Conservation (phyloP, 2,113 vertebrate species). For the Muntiacus muntjak region DNA sequence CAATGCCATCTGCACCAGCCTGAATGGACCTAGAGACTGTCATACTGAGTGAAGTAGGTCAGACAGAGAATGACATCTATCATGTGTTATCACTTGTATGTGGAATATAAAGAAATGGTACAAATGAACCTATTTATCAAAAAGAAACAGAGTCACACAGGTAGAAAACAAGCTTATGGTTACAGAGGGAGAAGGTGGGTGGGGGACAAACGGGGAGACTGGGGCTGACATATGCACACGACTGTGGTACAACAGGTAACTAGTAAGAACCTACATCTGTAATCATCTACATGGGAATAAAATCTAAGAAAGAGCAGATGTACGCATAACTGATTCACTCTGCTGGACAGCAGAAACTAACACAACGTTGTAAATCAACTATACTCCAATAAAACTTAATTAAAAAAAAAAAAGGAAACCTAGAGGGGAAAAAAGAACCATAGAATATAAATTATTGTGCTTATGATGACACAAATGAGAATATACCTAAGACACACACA, state of each 20-base stretch:
- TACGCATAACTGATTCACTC: accelerated
- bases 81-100: neutral
- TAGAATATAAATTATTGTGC: neutral
- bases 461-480: neutral
- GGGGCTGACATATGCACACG: neutral
- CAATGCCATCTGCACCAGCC: neutral
- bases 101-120: neutral
- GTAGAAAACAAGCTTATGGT: neutral
- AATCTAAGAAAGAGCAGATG: neutral
- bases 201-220: neutral
- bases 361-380: neutral
- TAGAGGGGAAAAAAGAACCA: neutral
- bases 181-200: neutral
- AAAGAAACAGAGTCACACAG: neutral
- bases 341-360: neutral
- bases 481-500: neutral
- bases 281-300: neutral
- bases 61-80: neutral
- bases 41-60: neutral
- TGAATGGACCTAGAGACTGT: neutral
- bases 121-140: neutral
- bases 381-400: neutral
- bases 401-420: neutral
- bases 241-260: neutral
- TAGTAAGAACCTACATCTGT: neutral